Conservation (phyloP, 2,797 vertebrate species). For the Ciconia nigra region DNA sequence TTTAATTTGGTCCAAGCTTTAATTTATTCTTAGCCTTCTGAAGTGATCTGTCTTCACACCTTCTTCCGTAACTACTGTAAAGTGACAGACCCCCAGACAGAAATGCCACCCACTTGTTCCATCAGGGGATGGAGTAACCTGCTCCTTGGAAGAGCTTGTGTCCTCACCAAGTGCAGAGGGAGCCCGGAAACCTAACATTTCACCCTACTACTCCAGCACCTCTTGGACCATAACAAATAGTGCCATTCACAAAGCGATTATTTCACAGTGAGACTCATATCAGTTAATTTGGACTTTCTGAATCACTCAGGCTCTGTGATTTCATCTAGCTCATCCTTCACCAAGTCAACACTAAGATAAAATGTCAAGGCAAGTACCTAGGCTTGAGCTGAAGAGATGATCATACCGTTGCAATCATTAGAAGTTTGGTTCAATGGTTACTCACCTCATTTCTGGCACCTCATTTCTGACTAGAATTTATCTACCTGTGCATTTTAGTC, state of each 20-base stretch:
- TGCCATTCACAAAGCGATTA: background rate
- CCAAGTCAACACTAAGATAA: background rate
- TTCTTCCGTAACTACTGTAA: background rate
- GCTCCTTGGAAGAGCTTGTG: background rate
- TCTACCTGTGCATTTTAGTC: background rate
- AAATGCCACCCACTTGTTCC: background rate
- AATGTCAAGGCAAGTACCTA: too few relatives aligned
- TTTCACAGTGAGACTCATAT: background rate
- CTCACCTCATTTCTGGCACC: background rate
- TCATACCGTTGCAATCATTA: fast-evolving
- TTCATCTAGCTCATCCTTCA: background rate
- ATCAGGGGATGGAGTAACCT: background rate
- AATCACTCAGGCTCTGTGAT: background rate
- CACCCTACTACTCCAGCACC: background rate
- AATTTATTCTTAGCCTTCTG: background rate
- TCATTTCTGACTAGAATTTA: background rate
- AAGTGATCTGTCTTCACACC: background rate
- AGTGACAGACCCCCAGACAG: too few relatives aligned
- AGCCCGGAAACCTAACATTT: background rate
- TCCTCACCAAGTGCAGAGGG: fast-evolving
- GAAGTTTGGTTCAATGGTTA: background rate
- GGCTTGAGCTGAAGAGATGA: background rate
- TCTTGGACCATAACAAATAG: background rate
- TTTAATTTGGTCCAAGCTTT: background rate
- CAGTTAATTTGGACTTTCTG: background rate